phyloP scores from a whole-genome alignment of 2,797 vertebrate species.

The Channallabes apus region DNA sequence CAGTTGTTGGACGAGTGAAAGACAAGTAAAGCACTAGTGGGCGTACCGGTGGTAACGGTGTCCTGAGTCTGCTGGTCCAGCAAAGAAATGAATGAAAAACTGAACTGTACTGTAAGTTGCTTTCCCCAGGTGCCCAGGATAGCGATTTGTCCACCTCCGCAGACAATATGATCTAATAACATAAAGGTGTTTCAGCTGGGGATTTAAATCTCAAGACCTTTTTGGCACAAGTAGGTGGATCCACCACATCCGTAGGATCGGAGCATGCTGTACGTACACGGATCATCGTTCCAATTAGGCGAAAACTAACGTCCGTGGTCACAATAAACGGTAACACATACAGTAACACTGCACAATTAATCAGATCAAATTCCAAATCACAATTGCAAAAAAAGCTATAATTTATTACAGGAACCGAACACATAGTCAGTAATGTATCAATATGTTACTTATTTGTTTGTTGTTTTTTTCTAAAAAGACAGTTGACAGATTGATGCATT shows the following conservation, averaged over 20 bases:
- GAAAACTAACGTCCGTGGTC: not conserved
- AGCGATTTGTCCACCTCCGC: too few relatives aligned
- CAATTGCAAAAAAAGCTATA: too few relatives aligned
- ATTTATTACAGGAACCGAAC: too few relatives aligned
- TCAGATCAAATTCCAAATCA: too few relatives aligned
- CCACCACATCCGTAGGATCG: too few relatives aligned
- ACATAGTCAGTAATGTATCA: too few relatives aligned
- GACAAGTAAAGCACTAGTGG: not conserved
- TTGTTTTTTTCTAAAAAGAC: too few relatives aligned
- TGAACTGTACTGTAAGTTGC: not conserved
- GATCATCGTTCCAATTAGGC: too few relatives aligned
- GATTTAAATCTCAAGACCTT: not conserved
- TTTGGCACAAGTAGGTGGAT: not conserved
- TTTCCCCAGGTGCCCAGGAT: not conserved
- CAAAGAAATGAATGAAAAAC: not conserved
- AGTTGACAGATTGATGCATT: too few relatives aligned
- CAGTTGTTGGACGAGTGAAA: not conserved
- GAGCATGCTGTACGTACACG: not conserved
- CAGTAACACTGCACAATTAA: too few relatives aligned
- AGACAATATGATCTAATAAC: not conserved
- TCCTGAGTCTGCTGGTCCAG: not conserved
- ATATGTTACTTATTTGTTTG: too few relatives aligned
- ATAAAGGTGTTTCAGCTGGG: not conserved
- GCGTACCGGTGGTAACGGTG: not conserved
- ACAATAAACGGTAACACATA: not conserved